phyloP scores from a whole-genome alignment of 30 jellyfish, hydroid and myxozoan species.

The Aurelia aurita complex sp. Pacific region DNA sequence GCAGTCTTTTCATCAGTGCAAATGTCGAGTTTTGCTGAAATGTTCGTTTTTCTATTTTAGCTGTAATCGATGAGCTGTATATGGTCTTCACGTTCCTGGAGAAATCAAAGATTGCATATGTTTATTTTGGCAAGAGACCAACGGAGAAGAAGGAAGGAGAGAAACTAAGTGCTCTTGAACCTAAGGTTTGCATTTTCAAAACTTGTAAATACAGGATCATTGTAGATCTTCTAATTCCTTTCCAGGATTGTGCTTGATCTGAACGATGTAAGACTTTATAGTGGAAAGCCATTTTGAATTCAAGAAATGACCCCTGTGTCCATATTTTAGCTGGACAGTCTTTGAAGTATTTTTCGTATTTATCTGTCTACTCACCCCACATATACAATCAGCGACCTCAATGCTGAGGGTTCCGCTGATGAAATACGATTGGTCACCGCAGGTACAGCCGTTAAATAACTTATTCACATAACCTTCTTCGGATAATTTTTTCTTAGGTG shows the following conservation, averaged over 20 bases:
- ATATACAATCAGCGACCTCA: neutral
- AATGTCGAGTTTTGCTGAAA: no score
- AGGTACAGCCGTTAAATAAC: no score
- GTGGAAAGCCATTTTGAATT: no score
- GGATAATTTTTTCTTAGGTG: neutral
- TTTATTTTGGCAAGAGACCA: conserved; percentile 66
- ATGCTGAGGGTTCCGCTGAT: neutral
- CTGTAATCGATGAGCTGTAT: conserved; percentile 68
- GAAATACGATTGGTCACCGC: no score
- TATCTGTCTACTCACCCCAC: neutral
- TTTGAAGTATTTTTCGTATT: no score
- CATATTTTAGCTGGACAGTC: no score
- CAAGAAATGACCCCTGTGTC: no score
- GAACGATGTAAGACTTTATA: no score
- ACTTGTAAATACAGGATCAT: neutral
- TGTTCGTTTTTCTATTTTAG: neutral
- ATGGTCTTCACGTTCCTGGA: conserved; percentile 72
- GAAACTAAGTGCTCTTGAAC: conserved; percentile 70
- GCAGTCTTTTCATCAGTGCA: no score
- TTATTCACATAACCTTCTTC: no score
- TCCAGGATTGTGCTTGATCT: no score
- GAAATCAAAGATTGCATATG: conserved; percentile 69
- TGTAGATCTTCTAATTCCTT: neutral
- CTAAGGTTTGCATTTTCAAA: conserved; percentile 43
- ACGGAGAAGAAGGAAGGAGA: conserved; percentile 76